Conservation (phyloP, 2,888 invertebrate genomes). For the Pocota personata region DNA sequence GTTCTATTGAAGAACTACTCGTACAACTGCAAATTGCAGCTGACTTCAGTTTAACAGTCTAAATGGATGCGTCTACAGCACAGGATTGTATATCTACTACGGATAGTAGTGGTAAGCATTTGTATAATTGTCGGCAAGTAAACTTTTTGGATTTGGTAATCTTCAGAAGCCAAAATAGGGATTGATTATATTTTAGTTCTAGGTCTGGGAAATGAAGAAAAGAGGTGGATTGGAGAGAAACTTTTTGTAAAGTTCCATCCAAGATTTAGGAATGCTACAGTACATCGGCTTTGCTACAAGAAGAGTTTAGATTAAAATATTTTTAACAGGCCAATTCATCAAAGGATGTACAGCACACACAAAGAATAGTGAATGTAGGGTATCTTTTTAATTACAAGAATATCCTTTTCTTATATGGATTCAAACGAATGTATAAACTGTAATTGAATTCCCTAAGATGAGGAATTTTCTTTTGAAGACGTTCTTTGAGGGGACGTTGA, state of each 20-base stretch:
- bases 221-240: constrained; percentile 8
- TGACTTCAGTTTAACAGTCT: background rate
- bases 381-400: constrained; percentile 49
- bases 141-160: constrained; percentile 48
- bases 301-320: constrained; percentile 31
- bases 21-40: background rate
- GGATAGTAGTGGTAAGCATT: constrained; percentile 23
- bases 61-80: background rate
- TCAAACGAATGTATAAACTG: constrained; percentile 34
- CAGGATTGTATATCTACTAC: background rate
- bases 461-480: constrained; percentile 42
- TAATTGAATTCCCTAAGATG: constrained; percentile 46
- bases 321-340: constrained; percentile 7
- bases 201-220: background rate
- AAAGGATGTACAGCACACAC: background rate
- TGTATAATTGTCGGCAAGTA: constrained; percentile 44
- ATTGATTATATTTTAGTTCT: constrained; percentile 59
- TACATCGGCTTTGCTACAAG: background rate
- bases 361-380: constrained; percentile 2
- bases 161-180: constrained; percentile 43
- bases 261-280: constrained; percentile 6
- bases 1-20: background rate
- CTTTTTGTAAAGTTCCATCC: background rate
- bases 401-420: constrained; percentile 42
- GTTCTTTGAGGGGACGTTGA: background rate